Evolutionary conservation across 2,113 vertebrate species (phyloP).

Genomic region (Vanacampus margaritifer): DNA sequence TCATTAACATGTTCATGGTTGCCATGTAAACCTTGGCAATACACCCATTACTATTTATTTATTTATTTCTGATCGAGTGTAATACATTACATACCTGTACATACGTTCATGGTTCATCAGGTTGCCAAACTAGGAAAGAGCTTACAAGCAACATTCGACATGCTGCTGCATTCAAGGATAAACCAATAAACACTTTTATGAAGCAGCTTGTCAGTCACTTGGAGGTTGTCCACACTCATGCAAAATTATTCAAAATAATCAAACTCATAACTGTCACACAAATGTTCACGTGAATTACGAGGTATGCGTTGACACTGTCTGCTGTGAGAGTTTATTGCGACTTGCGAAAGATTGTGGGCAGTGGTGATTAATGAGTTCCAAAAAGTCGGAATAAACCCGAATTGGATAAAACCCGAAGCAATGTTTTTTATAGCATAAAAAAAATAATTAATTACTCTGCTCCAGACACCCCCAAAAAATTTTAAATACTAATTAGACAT

Average conservation of each 20-base stretch:
- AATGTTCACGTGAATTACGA: not conserved
- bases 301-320: not conserved
- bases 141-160: not conserved
- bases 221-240: not conserved
- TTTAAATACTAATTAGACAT: too few species aligned
- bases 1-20: not conserved
- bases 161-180: not conserved
- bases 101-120: not conserved
- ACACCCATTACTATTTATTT: not conserved
- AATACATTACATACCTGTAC: not conserved
- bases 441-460: too few species aligned
- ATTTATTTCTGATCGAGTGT: not conserved
- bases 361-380: not conserved
- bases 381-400: constrained; percentile 38
- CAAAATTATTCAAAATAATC: not conserved
- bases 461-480: too few species aligned
- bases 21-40: not conserved
- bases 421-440: too few species aligned
- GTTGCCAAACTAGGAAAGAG: not conserved
- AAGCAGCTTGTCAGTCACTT: not conserved
- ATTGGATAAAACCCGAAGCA: too few species aligned
- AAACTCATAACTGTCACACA: constrained; percentile 3
- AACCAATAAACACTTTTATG: constrained; percentile 1
- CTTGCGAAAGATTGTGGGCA: not conserved
- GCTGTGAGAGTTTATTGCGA: not conserved